Percentiles rank a stretch among this genome's conserved stretches.
Evolutionary conservation across 2,888 invertebrate species (phyloP).

Genomic region (Zygothrica quintamaculata): DNA sequence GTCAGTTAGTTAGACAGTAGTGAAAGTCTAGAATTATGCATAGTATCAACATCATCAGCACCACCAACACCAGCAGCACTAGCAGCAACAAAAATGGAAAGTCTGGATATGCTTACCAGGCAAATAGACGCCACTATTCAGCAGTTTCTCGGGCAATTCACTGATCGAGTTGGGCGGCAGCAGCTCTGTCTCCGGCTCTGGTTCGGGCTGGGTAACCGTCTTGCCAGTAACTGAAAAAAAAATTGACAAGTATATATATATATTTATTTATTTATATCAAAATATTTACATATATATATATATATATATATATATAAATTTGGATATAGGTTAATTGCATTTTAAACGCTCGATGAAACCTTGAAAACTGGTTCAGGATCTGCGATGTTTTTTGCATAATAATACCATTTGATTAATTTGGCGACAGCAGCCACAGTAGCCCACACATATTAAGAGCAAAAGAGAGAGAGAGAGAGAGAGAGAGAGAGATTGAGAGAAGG

Average conservation of each 20-base stretch:
- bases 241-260: conserved; percentile 39
- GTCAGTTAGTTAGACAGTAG: conserved; percentile 36
- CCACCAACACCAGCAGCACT: conserved; percentile 26
- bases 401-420: conserved; percentile 76
- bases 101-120: conserved; percentile 86
- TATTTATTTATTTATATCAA: conserved; percentile 6
- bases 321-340: conserved; percentile 72
- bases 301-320: conserved; percentile 21
- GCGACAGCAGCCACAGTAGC: conserved; percentile 47
- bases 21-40: conserved; percentile 74
- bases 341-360: conserved; percentile 73
- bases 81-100: conserved; percentile 66
- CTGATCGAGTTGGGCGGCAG: conserved; percentile 87
- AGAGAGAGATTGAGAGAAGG: too few relatives aligned
- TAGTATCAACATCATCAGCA: conserved; percentile 17
- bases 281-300: conserved; percentile 14
- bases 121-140: conserved; percentile 89
- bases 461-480: not conserved
- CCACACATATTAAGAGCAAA: conserved; percentile 31
- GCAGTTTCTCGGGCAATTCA: conserved; percentile 88
- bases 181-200: conserved; percentile 75
- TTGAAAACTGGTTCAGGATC: conserved; percentile 74
- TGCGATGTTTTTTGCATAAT: conserved; percentile 69
- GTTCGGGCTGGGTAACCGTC: conserved; percentile 65
- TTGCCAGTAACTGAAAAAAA: conserved; percentile 42